Base-by-base conservation (phyloP, 1,140 invertebrate species). In the Araneus ventricosus region DNA sequence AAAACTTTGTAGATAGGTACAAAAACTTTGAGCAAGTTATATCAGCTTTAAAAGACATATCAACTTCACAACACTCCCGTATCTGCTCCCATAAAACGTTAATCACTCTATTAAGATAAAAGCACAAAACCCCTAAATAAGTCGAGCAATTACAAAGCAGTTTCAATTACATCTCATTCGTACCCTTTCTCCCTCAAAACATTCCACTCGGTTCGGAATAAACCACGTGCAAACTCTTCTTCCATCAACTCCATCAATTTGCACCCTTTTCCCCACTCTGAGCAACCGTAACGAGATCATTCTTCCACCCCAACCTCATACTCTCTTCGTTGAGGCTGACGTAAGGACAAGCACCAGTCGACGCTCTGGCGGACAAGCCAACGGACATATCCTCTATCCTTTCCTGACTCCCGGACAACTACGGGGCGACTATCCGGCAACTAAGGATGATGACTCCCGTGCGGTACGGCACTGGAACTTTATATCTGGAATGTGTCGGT, bases 351-450 rank as follows among this genome's bases (percentile, higher is more conserved):
- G 45, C 45, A 52, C 45, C 70, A 75, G 70, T 34, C 27, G 70
- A 75, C 70, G 70, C 30, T 75, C 70, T 34, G 70, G 70, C 70
- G 70, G 70, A 75, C 70, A 75, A 34, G 34, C 70, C 30, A 17
- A 75, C 70, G 34, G 27, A 75, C 70, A 75, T 30, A 37, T 30
- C 5, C 17, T 37, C 63, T 67, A 67, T 67, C 63, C 63, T 27
- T 67, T 34, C 70, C 17, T 75, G 30, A 34, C 70, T 75, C 70
- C 70, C 70, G 34, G 70, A 75, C 20, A 75, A 17, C 70, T 4
- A 75, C 4, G 30, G 70, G 1, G 34, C 34, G 34, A 30, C 70
- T 75, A 75, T 75, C 70, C 70, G 70, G 70, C 30, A 75, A 34
- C 24, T 67, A n/a, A 8, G 27, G 14, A 75, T 30, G 27, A 37